These are phyloP conservation scores for Zaprionus ghesquierei DNA, from an alignment of 1,140 invertebrate genomes.

Conservation along the genomic window DNA sequence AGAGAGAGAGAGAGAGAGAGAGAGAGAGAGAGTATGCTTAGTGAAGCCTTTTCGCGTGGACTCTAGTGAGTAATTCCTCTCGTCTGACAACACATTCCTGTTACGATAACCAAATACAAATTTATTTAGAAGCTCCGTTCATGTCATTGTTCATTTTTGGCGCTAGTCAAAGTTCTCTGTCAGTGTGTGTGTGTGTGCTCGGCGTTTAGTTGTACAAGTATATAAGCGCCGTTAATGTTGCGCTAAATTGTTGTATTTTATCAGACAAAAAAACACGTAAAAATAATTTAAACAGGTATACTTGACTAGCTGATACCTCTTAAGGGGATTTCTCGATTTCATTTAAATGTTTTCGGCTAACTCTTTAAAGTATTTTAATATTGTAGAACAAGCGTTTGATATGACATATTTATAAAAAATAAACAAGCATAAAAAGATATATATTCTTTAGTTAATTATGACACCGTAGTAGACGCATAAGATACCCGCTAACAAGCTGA, in stretches of 20 bases:
- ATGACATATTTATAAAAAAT: too few relatives aligned
- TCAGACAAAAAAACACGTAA: slow-evolving; percentile 42
- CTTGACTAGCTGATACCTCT: neutral
- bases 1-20: neutral
- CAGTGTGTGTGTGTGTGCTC: slow-evolving; percentile 5
- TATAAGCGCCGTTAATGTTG: slow-evolving; percentile 61
- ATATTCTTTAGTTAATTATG: neutral
- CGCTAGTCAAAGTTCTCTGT: slow-evolving; percentile 18
- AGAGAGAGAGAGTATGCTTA: neutral
- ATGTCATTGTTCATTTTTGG: slow-evolving; percentile 44
- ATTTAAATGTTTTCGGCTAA: too few relatives aligned
- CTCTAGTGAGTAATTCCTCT: slow-evolving; percentile 8
- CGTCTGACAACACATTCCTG: slow-evolving; percentile 13
- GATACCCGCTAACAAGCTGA: neutral
- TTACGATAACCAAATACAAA: slow-evolving; percentile 41
- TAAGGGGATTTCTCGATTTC: neutral
- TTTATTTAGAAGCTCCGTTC: slow-evolving; percentile 25
- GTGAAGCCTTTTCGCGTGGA: neutral
- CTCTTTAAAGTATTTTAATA: neutral
- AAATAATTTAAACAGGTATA: neutral
- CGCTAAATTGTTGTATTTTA: slow-evolving; percentile 63
- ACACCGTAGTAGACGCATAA: neutral
- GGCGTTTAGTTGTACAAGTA: slow-evolving; percentile 18
- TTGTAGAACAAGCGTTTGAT: neutral
- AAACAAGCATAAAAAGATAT: neutral